Percentiles rank a stretch among this genome's conserved stretches.
These are phyloP conservation scores for Alviniconcha marisindica DNA, from an alignment of 1,140 invertebrate genomes.

Conservation along the genomic window DNA sequence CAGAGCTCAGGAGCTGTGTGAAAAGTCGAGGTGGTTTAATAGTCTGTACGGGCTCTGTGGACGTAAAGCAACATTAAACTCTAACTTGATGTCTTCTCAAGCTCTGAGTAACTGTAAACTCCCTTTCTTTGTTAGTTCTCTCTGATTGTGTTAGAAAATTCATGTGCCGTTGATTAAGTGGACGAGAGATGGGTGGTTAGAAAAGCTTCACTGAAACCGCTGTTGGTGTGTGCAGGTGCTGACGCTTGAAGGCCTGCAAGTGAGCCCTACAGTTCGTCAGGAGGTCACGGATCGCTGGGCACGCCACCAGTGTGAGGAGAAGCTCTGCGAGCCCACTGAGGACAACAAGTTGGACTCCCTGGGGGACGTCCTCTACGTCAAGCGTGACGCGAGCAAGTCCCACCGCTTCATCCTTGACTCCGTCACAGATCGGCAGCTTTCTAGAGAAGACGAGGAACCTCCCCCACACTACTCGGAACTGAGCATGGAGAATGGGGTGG, in stretches of 20 bases:
- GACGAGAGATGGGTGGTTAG: no score
- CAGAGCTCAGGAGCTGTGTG: no score
- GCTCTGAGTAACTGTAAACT: no score
- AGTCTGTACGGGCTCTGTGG: no score
- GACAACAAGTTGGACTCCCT: slow-evolving; percentile 46
- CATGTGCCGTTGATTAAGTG: no score
- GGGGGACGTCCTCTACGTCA: slow-evolving; percentile 46
- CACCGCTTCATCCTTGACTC: slow-evolving; percentile 39
- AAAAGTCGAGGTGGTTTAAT: no score
- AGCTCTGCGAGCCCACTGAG: slow-evolving; percentile 4
- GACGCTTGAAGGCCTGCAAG: slow-evolving; percentile 39
- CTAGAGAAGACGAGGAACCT: not conserved
- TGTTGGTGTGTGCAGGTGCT: slow-evolving; percentile 30
- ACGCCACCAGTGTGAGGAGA: slow-evolving; percentile 30
- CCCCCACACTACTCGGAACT: slow-evolving; percentile 23
- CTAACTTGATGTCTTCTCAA: no score
- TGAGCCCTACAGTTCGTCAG: slow-evolving; percentile 37
- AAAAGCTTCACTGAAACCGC: no score
- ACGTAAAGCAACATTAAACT: no score
- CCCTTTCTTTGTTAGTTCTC: no score
- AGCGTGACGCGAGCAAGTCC: slow-evolving; percentile 34
- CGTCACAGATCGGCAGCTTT: slow-evolving; percentile 25
- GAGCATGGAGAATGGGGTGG: not conserved
- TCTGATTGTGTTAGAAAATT: no score
- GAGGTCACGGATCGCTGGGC: slow-evolving; percentile 45